Percentiles rank a stretch among this genome's conserved stretches.
phyloP scores from a whole-genome alignment of 2,113 vertebrate species.

The Osmerus mordax region DNA sequence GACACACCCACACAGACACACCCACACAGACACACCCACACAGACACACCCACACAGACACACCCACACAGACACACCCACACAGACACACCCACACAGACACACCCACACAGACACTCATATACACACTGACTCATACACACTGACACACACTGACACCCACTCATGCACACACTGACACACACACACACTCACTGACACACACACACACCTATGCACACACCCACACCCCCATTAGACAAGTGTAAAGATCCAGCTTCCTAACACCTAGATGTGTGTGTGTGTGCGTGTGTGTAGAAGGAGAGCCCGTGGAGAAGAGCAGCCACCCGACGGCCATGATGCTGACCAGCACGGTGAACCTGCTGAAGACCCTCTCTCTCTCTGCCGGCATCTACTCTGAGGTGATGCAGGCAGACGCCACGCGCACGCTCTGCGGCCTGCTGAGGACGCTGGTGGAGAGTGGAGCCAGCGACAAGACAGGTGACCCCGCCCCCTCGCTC shows the following conservation, averaged over 20 bases:
- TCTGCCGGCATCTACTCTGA: slow-evolving; percentile 91
- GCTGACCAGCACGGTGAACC: slow-evolving; percentile 89
- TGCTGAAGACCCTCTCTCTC: slow-evolving; percentile 89
- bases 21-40: background rate
- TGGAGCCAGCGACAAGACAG: slow-evolving; percentile 84
- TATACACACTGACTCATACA: background rate
- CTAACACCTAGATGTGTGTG: background rate
- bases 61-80: background rate
- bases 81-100: background rate
- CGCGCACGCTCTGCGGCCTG: slow-evolving; percentile 87
- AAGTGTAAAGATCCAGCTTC: too few relatives aligned
- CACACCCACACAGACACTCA: background rate
- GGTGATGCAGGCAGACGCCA: slow-evolving; percentile 87
- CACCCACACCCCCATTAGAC: too few relatives aligned
- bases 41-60: too few relatives aligned
- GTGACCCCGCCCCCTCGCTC: slow-evolving; percentile 54
- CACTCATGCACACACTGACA: background rate
- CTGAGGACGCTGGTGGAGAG: slow-evolving; percentile 93
- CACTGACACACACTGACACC: background rate
- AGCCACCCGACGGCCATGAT: slow-evolving; percentile 92
- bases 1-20: background rate
- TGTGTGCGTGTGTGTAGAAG: slow-evolving; percentile 70
- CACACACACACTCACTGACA: background rate
- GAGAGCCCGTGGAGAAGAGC: slow-evolving; percentile 84
- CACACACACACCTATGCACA: background rate